These are phyloP conservation scores for Catocala fraxini DNA, from an alignment of 2,888 invertebrate species.

Conservation along the genomic window DNA sequence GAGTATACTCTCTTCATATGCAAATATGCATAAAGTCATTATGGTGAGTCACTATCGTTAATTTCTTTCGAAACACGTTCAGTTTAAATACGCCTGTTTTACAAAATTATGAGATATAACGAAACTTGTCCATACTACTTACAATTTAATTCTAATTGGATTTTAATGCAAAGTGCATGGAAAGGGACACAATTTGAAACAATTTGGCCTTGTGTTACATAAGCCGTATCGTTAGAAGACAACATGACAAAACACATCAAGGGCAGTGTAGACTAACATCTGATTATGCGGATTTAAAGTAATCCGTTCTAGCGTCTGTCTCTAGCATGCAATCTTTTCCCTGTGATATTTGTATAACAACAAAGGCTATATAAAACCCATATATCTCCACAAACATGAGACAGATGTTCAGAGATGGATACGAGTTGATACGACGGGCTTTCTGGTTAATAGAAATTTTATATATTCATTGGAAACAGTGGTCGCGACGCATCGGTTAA, in stretches of 20 bases:
- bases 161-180: background rate
- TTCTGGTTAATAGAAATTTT: constrained; percentile 50
- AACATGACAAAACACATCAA: too few species aligned
- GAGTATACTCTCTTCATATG: constrained; percentile 6
- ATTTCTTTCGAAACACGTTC: background rate
- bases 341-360: constrained; percentile 4
- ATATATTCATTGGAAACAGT: constrained; percentile 63
- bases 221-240: too few species aligned
- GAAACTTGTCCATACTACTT: background rate
- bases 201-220: too few species aligned
- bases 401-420: constrained; percentile 27
- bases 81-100: background rate
- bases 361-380: constrained; percentile 28
- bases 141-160: background rate
- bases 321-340: background rate
- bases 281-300: background rate
- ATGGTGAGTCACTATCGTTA: background rate
- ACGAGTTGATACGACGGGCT: constrained; percentile 21
- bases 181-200: background rate
- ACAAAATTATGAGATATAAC: background rate
- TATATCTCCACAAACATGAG: constrained; percentile 37
- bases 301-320: too few species aligned
- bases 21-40: constrained; percentile 16
- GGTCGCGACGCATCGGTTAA: constrained; percentile 55
- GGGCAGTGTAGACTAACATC: too few species aligned